phyloP scores from a whole-genome alignment of 2,797 vertebrate genomes.

The Enteromius mattozi region DNA sequence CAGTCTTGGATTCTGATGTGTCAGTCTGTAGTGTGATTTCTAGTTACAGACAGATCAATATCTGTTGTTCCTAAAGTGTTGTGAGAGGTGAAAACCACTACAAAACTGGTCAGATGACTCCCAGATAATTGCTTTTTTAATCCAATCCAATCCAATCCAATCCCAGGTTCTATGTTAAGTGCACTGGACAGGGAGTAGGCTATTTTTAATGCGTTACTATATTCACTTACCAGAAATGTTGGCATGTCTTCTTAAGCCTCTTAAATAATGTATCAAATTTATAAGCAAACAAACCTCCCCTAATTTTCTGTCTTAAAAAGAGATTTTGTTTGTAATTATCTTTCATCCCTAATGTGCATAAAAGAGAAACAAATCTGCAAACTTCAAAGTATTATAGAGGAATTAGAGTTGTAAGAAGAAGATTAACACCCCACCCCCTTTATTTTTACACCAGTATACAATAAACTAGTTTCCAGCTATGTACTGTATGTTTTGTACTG shows the following conservation, averaged over 20 bases:
- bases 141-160: background rate
- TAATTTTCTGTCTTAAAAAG: background rate
- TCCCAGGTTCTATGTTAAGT: background rate
- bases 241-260: background rate
- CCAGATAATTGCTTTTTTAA: too few species aligned
- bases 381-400: background rate
- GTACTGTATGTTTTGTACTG: background rate
- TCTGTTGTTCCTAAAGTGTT: background rate
- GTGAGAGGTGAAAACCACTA: background rate
- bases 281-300: rapidly evolving
- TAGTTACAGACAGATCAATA: background rate
- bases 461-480: background rate
- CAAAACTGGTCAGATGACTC: background rate
- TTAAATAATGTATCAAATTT: background rate
- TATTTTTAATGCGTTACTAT: background rate
- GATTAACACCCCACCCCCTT: background rate
- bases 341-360: background rate
- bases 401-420: constrained; percentile 19
- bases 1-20: background rate
- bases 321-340: constrained; percentile 14
- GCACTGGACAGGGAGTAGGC: background rate
- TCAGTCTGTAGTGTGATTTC: background rate
- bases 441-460: background rate
- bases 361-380: constrained; percentile 5
- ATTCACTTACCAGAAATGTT: background rate